Percentiles rank a stretch among this genome's conserved stretches.
Conservation (phyloP, 1,140 invertebrate genomes). For the Mesaphorura yosii region DNA sequence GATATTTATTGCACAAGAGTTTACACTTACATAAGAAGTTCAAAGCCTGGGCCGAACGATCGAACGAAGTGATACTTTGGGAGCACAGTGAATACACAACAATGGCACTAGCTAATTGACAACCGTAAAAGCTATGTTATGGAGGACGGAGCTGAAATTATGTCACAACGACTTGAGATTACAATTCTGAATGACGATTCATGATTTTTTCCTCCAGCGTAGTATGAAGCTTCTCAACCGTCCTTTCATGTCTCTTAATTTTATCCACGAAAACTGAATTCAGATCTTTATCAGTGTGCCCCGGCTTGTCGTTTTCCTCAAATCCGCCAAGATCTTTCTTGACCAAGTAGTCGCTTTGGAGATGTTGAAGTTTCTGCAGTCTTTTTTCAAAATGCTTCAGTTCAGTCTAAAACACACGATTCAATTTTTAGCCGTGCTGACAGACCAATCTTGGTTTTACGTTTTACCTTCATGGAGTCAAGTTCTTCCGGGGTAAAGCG, state of each 20-base stretch:
- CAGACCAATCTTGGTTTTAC: neutral
- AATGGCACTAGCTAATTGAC: too few relatives aligned
- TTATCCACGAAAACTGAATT: conserved; percentile 53
- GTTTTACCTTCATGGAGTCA: conserved; percentile 60
- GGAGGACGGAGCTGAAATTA: too few relatives aligned
- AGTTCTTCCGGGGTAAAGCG: conserved; percentile 72
- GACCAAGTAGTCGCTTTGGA: conserved; percentile 62
- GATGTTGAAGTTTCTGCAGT: conserved; percentile 65
- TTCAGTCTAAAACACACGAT: conserved; percentile 54
- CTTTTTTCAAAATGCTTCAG: conserved; percentile 76
- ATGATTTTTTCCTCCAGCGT: conserved; percentile 67
- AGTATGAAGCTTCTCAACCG: conserved; percentile 74
- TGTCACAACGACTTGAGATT: too few relatives aligned
- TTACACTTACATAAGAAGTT: too few relatives aligned
- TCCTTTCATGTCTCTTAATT: conserved; percentile 66
- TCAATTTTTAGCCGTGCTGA: conserved; percentile 1
- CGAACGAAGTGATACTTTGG: too few relatives aligned
- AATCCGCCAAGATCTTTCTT: conserved; percentile 35
- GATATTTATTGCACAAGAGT: too few relatives aligned
- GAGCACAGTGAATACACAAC: too few relatives aligned
- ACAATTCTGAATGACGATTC: conserved; percentile 46
- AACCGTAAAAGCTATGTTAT: too few relatives aligned
- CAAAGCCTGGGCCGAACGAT: too few relatives aligned
- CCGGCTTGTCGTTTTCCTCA: conserved; percentile 26
- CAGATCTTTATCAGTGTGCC: conserved; percentile 43